Evolutionary conservation across 1,140 invertebrate genomes (phyloP), one percentile per base, ranked within the genome.

Genomic region (Reticulitermes speratus): DNA sequence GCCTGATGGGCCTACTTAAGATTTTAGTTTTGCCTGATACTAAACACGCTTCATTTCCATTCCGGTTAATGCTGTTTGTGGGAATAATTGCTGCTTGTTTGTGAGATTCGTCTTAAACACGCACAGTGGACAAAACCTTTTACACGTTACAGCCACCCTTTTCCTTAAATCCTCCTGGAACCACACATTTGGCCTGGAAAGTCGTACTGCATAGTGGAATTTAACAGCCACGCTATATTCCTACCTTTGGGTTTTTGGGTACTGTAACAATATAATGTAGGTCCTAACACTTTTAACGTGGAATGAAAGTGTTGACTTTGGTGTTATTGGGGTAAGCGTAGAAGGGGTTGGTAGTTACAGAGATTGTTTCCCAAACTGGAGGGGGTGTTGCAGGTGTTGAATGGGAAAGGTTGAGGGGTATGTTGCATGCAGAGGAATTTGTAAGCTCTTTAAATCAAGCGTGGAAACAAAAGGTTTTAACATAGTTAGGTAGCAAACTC

Each of bases 391-490:
- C 65, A 75, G 65, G 65, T 75, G 65, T 25, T 75, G n/a, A 75
- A 75, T 75, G 65, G 25, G n/a, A 30, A 14, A 75, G 65, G 65
- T 30, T 75, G 65, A 75, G 65, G 65, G 65, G n/a, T 75, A 75
- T 75, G 25, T 75, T 75, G 65, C 65, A 75, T 75, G 65, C 65
- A 75, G 25, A 75, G 65, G 65, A 75, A 75, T 75, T 75, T 75
- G 65, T 75, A 75, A 30, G 65, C 65, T 75, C 65, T 75, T 75
- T 75, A 75, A 75, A 75, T 75, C 65, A 75, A 75, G 65, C 65
- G 65, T 75, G n/a, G 65, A 30, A 75, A 75, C 65, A 75, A 75
- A 75, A 75, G 65, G 25, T 75, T 75, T 75, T 75, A 30, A 75
- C 65, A 30, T 30, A 75, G 25, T 75, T 75, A 75, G 65, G 65